These are phyloP conservation scores for Hippasteria phrygiana DNA, from an alignment of 53 echinoderm and acorn worm genomes.

Conservation along the genomic window DNA sequence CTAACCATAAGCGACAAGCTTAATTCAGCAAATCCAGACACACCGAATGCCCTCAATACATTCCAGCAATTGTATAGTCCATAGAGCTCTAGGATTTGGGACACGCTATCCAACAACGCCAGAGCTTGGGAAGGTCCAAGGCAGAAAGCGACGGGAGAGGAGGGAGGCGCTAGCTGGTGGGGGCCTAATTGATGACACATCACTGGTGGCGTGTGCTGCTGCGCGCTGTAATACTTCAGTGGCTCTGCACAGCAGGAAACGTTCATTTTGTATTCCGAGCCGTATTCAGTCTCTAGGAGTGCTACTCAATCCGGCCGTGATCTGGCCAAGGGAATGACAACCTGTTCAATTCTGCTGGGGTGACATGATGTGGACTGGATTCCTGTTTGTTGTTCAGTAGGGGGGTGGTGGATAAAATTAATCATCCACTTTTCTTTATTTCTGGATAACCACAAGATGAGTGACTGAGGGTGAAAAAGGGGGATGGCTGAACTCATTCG, in stretches of 20 bases:
- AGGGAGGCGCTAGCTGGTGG: not conserved
- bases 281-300: not conserved
- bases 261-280: slow-evolving; percentile 21
- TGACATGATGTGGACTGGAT: not conserved
- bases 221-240: not conserved
- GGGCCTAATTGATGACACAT: slow-evolving; percentile 42
- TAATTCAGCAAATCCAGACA: too few relatives aligned
- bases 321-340: not conserved
- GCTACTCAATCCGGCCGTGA: not conserved
- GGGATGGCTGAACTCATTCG: not conserved
- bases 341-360: slow-evolving; percentile 5
- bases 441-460: not conserved
- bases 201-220: not conserved
- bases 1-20: too few relatives aligned
- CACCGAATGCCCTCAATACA: not conserved
- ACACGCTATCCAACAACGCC: too few relatives aligned
- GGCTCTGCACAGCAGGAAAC: slow-evolving; percentile 15
- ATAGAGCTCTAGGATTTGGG: not conserved
- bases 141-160: not conserved
- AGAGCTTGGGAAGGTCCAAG: slow-evolving; percentile 5
- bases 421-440: not conserved
- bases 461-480: not conserved
- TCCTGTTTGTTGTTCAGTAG: not conserved
- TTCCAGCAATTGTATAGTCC: not conserved
- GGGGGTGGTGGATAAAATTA: not conserved